Evolutionary conservation across 1,140 invertebrate genomes (phyloP).

Genomic region (Brachionus manjavacas): DNA sequence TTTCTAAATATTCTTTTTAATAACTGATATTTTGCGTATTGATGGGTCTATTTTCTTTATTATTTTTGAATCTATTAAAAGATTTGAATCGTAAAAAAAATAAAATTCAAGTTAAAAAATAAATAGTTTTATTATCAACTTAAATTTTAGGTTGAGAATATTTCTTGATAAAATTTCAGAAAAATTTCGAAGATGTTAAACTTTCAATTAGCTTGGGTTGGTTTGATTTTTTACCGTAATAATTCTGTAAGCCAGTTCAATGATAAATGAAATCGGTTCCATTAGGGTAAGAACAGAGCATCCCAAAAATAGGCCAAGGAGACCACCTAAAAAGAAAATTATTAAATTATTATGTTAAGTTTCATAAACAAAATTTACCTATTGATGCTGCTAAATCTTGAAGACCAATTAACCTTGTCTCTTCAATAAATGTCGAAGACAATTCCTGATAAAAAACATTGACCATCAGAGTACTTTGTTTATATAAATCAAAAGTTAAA

Average conservation of each 20-base stretch:
- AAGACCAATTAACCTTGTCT: not conserved
- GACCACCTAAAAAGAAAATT: conserved; percentile 13
- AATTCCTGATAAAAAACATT: conserved; percentile 14
- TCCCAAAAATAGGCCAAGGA: not conserved
- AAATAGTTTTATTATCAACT: too few relatives aligned
- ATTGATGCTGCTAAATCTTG: not conserved
- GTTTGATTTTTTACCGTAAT: not conserved
- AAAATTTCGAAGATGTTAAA: too few relatives aligned
- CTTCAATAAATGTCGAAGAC: not conserved
- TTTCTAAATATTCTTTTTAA: too few relatives aligned
- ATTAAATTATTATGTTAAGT: too few relatives aligned
- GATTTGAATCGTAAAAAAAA: too few relatives aligned
- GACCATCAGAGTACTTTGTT: conserved; percentile 22
- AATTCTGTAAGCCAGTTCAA: not conserved
- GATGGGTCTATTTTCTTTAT: too few relatives aligned
- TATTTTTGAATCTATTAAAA: too few relatives aligned
- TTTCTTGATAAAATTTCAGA: too few relatives aligned
- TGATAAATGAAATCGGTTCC: not conserved
- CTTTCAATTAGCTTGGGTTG: too few relatives aligned
- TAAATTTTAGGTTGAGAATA: too few relatives aligned
- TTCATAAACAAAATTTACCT: not conserved
- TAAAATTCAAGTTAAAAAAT: too few relatives aligned
- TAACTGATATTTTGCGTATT: too few relatives aligned
- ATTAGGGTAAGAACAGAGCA: not conserved
- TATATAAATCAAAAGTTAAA: not conserved